Evolutionary conservation across 2,113 vertebrate species (phyloP), one percentile per base, ranked within the genome.

Genomic region (Otis tarda): DNA sequence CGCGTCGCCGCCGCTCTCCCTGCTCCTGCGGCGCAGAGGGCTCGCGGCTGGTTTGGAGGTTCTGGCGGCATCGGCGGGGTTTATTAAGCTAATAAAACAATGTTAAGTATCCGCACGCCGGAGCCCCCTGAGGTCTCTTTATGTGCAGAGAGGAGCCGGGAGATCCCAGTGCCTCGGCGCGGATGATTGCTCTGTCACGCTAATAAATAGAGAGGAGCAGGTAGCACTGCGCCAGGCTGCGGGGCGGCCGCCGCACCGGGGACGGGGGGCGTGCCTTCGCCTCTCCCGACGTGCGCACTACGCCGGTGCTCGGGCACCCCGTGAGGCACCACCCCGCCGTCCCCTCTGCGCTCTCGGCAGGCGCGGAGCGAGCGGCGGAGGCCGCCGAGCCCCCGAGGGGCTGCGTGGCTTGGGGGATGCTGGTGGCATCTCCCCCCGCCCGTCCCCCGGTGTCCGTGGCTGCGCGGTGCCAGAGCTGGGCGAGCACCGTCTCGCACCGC

Each of bases 41-140:
- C 35, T 30, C 1, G 2, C 0, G 6, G 56, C 33, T 1, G 0
- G 23, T 12, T 33, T 35, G 43, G 81, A 68, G 82, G 24, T 7
- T 4, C 76, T 6, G 80, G 55, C 6, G 3, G 75, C 88, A 9
- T 10, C 7, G 16, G 11, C 53, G 12, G n/a, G 4, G 47, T 91
- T 96, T 91, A 94, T 96, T 87, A 91, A 92, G 93, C 90, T 69
- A 80, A 89, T 95, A 96, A 96, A 97, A 49, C 94, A 95, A 37
- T 20, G 70, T 87, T 83, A 96, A 87, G 94, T 93, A 67, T 49
- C 23, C 9, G 7, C 69, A 5, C 31, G 14, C 68, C 17, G 28
- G 88, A 87, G 93, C 78, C 67, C 85, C 69, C 90, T 22, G 91
- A 83, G 84, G 89, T 83, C n/a, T 76, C 82, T 94, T 82, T 80